A percentile compares a stretch with the other conserved stretches of the same genome.
These are phyloP conservation scores for Halcyon senegalensis DNA, from an alignment of 2,113 vertebrate species.

Conservation along the genomic window DNA sequence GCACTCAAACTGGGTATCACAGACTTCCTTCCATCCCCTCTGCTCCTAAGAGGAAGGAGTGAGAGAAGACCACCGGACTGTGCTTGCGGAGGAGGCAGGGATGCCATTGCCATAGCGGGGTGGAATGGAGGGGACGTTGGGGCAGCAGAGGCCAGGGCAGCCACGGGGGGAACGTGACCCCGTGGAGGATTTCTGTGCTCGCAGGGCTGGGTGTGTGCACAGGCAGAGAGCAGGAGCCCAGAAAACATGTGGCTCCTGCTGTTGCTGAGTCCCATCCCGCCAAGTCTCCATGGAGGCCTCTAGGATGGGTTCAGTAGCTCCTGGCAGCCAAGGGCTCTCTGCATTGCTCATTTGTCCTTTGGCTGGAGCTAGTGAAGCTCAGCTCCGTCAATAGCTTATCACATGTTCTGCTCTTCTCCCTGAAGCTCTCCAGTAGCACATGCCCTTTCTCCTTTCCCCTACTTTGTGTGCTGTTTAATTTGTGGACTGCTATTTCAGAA, in stretches of 20 bases:
- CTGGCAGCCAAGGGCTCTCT: constrained; percentile 15
- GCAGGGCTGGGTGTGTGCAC: rapidly evolving
- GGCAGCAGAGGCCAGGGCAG: rapidly evolving
- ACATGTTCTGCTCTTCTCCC: constrained; percentile 24
- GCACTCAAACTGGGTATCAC: neutral
- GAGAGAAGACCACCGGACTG: neutral
- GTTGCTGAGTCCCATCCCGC: constrained; percentile 39
- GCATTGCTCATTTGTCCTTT: constrained; percentile 49
- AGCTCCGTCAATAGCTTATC: constrained; percentile 29
- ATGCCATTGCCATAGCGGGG: rapidly evolving
- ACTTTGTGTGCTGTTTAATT: neutral
- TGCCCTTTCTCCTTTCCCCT: constrained; percentile 54
- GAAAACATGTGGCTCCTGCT: constrained; percentile 58
- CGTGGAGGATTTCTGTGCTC: neutral
- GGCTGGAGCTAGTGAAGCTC: constrained; percentile 10
- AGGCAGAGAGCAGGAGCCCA: neutral
- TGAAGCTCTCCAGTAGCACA: neutral
- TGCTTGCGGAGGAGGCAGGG: neutral
- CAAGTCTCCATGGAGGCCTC: constrained; percentile 26
- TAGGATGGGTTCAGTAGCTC: constrained; percentile 26
- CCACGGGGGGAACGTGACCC: neutral
- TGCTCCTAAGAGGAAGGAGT: neutral
- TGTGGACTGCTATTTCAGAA: neutral
- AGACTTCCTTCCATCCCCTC: neutral
- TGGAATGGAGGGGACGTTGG: neutral